These are phyloP conservation scores for Eulemur coronatus DNA, from an alignment of 2,797 vertebrate genomes.

Conservation along the genomic window DNA sequence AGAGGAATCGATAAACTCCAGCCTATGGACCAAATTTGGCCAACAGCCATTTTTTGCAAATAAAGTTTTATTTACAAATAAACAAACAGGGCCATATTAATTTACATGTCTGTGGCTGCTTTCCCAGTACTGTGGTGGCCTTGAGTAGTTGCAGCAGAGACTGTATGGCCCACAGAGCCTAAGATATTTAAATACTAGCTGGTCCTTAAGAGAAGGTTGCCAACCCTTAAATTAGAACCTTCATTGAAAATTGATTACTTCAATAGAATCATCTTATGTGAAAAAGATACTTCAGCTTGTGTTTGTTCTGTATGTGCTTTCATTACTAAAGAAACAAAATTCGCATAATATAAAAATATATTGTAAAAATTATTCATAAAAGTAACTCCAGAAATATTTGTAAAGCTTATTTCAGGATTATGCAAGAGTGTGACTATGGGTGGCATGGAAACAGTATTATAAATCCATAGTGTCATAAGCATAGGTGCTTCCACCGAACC, in stretches of 20 bases:
- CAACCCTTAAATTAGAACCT: background rate
- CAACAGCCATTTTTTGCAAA: background rate
- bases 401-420: background rate
- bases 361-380: background rate
- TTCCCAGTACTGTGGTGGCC: background rate
- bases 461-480: background rate
- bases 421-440: background rate
- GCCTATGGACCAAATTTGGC: background rate
- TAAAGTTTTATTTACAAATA: background rate
- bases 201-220: background rate
- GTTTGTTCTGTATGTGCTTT: background rate
- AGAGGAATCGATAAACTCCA: background rate
- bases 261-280: background rate
- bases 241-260: background rate
- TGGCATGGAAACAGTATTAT: background rate
- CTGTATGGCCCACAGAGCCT: background rate
- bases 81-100: background rate
- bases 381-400: background rate
- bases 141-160: background rate
- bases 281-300: background rate
- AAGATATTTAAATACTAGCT: background rate
- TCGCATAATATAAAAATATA: background rate
- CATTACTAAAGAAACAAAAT: background rate
- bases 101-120: background rate
- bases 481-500: background rate